Conservation (phyloP, 64 coral and sea anemone genomes). For the Acropora tenuis region DNA sequence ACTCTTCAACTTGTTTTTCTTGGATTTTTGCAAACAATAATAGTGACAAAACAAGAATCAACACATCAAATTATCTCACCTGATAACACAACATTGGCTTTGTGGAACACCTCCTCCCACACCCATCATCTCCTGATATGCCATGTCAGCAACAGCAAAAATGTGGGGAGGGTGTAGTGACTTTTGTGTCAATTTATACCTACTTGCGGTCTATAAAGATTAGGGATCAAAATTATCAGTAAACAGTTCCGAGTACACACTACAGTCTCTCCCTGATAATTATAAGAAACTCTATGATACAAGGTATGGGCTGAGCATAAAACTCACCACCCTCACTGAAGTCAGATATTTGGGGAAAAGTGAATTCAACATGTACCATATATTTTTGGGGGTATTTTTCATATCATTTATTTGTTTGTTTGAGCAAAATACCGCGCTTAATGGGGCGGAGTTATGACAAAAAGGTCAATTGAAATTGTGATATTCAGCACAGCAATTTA, state of each 20-base stretch:
- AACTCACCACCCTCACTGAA: no score
- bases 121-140: conserved; percentile 82
- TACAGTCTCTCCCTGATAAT: no score
- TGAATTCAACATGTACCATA: no score
- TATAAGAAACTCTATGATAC: no score
- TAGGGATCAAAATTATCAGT: neutral
- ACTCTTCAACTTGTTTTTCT: no score
- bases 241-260: no score
- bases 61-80: conserved; percentile 19
- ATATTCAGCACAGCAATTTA: no score
- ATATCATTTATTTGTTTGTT: no score
- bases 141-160: conserved; percentile 77
- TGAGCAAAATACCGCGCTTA: neutral
- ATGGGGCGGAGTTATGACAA: neutral
- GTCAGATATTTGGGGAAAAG: no score
- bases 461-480: no score
- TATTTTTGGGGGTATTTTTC: neutral
- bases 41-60: neutral
- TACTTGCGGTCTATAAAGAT: conserved; percentile 35
- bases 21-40: neutral
- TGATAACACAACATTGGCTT: conserved; percentile 91
- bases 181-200: conserved; percentile 66
- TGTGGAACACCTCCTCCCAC: conserved; percentile 49
- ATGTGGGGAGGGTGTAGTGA: conserved; percentile 61
- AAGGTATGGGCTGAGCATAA: no score